Evolutionary conservation across 2,113 vertebrate species (phyloP).

Genomic region (Tonatia bakeri): DNA sequence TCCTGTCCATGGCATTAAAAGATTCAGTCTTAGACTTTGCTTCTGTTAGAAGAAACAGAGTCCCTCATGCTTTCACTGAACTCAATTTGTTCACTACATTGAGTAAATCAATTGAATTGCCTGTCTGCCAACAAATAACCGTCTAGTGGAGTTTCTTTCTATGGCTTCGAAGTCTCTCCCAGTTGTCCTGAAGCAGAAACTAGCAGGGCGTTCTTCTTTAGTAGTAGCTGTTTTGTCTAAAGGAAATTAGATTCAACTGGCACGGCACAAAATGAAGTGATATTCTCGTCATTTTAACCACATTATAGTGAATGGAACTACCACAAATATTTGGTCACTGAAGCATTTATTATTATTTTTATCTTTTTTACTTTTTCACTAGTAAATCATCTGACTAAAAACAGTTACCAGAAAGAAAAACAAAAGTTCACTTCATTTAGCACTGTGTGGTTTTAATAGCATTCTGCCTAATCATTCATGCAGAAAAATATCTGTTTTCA

Average conservation of each 20-base stretch:
- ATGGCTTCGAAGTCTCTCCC: background rate
- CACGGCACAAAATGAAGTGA: background rate
- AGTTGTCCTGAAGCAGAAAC: background rate
- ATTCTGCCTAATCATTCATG: slow-evolving; percentile 11
- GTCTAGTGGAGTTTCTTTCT: background rate
- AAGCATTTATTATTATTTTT: background rate
- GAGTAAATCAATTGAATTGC: background rate
- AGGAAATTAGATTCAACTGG: background rate
- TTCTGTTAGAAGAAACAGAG: background rate
- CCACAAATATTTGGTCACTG: background rate
- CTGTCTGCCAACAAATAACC: background rate
- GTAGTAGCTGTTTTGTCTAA: background rate
- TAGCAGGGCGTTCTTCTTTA: background rate
- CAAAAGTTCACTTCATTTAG: background rate
- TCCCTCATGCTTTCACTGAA: background rate
- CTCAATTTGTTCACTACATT: background rate
- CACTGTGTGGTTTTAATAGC: background rate
- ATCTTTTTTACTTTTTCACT: background rate
- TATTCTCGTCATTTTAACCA: slow-evolving; percentile 18
- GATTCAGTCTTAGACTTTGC: background rate
- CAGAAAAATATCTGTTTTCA: background rate
- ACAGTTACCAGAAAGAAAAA: slow-evolving; percentile 6
- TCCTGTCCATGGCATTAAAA: background rate
- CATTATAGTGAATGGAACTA: background rate
- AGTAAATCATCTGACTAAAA: slow-evolving; percentile 44